Conservation (phyloP, 2,888 invertebrate species). For the Byasa hedistus region DNA sequence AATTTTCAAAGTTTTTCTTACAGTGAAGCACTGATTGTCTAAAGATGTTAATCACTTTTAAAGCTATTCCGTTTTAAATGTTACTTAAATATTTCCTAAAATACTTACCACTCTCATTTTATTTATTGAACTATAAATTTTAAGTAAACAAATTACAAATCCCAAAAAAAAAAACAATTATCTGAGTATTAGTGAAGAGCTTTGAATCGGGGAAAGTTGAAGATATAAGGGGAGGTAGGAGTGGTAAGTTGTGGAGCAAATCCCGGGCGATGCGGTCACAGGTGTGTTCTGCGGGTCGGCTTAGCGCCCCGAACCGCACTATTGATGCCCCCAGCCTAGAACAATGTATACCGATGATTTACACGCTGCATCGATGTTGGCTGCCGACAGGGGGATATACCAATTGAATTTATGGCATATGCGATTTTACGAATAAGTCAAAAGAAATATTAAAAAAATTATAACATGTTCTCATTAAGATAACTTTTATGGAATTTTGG, state of each 20-base stretch:
- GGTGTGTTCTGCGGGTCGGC: constrained; percentile 52
- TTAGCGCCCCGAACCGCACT: constrained; percentile 47
- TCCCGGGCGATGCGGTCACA: constrained; percentile 51
- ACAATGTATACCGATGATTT: constrained; percentile 38
- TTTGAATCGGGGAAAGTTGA: constrained; percentile 15
- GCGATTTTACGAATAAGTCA: background rate
- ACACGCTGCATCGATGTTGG: constrained; percentile 28
- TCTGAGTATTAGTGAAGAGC: constrained; percentile 22
- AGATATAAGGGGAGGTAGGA: constrained; percentile 14
- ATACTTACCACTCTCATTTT: no score
- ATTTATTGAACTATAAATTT: no score
- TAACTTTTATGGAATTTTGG: no score
- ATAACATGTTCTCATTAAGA: background rate
- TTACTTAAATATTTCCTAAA: background rate
- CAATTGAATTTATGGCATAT: constrained; percentile 5
- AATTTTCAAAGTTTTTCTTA: constrained; percentile 15
- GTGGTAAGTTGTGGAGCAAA: constrained; percentile 39
- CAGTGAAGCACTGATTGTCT: background rate
- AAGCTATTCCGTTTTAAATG: background rate
- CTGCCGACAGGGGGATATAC: background rate
- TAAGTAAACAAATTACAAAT: background rate
- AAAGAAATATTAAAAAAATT: background rate
- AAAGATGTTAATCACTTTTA: background rate
- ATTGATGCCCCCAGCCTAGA: constrained; percentile 44
- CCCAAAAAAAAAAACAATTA: background rate